Conservation (phyloP, 1,140 invertebrate species). For the Agrypnia vestita region DNA sequence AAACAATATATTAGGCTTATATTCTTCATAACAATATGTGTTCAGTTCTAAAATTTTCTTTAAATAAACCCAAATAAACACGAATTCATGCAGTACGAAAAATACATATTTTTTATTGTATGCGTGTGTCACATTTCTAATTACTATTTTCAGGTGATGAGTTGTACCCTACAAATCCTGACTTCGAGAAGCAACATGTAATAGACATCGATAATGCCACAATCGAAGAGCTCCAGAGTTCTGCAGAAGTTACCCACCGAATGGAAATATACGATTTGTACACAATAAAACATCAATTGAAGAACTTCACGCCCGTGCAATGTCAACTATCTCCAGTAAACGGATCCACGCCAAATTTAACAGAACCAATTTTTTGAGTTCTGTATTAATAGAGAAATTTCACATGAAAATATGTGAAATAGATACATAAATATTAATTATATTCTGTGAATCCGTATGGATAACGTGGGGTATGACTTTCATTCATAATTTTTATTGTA, state of each 20-base stretch:
- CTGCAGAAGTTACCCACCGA: constrained; percentile 53
- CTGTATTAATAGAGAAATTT: too few relatives aligned
- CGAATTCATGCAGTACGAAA: too few relatives aligned
- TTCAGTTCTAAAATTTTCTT: too few relatives aligned
- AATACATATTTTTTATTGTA: too few relatives aligned
- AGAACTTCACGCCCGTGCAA: constrained; percentile 54
- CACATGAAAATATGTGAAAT: too few relatives aligned
- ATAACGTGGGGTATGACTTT: too few relatives aligned
- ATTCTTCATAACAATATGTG: too few relatives aligned
- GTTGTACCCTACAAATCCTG: constrained; percentile 53
- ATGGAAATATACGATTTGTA: constrained; percentile 58
- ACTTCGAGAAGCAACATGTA: constrained; percentile 51
- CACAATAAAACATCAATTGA: constrained; percentile 52
- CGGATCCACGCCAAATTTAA: constrained; percentile 48
- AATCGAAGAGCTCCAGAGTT: constrained; percentile 54
- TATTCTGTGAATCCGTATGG: too few relatives aligned
- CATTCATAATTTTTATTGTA: too few relatives aligned
- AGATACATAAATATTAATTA: too few relatives aligned
- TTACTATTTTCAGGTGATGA: constrained; percentile 55
- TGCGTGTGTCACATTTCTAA: background rate
- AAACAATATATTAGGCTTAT: too few relatives aligned
- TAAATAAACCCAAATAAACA: too few relatives aligned
- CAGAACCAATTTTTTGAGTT: constrained; percentile 14
- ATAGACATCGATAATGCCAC: constrained; percentile 49
- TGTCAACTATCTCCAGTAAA: constrained; percentile 54